Evolutionary conservation across 2,797 vertebrate genomes (phyloP), one percentile per base, ranked within the genome.

Genomic region (Chaetophractus vellerosus): DNA sequence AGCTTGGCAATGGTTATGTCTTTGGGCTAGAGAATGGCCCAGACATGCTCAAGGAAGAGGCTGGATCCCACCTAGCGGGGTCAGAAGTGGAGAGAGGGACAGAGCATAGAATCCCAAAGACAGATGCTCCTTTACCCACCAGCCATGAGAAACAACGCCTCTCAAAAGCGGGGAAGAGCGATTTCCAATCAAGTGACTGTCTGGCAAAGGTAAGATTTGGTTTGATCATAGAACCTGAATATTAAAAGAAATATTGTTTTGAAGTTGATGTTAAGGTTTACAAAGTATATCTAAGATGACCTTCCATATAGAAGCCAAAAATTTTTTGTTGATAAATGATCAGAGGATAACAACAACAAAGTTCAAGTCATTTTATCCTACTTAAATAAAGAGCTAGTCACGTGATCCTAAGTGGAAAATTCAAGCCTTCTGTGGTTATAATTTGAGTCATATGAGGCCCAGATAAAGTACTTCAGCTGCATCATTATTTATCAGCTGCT

Each of bases 151-250:
- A 88, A 85, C 98, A 98, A 81, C 98, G 94, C n/a, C 96, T 99
- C 69, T 98, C 98, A 0, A 99, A 99, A 33, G 93, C 97, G 19
- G 98, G 97, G 59, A 98, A 98, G 91, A 97, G 98, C 0, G 98
- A 99, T 84, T 98, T 98, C 1, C 98, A 98, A 28, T 98, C 97
- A 61, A 98, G 98, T 33, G 99, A 99, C 96, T 91, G 98, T 33
- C 97, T 98, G 55, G 94, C 97, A 23, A 99, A 99, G 99, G 99
- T 99, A 98, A 98, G 97, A 71, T 81, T 86, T 81, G 23, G 19
- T 89, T 81, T 74, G 74, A 7, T 48, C 26, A 0, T 78, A 21
- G 64, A 90, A 59, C 50, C 71, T 52, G 72, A 88, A 48, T 71
- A 68, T 94, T 83, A 31, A 94, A 68, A 88, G 48, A 69, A 76